These are phyloP conservation scores for Eupithecia vulgata DNA, from an alignment of 2,888 invertebrate genomes.

Conservation along the genomic window DNA sequence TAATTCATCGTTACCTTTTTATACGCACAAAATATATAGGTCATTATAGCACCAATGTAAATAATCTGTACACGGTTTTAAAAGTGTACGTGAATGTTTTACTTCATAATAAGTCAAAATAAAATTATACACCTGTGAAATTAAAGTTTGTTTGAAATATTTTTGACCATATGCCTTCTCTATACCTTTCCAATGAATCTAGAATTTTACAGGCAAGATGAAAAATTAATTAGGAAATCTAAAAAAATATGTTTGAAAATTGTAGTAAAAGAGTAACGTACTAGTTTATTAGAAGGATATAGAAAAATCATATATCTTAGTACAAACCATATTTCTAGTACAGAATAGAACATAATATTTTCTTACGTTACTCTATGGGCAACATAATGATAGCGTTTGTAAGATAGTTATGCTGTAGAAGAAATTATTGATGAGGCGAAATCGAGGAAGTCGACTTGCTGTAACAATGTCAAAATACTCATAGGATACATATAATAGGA, in stretches of 20 bases:
- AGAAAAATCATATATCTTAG: too few relatives aligned
- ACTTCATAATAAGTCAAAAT: not conserved
- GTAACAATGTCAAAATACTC: not conserved
- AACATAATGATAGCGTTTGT: too few relatives aligned
- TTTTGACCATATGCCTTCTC: not conserved
- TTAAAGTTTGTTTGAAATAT: not conserved
- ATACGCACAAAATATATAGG: not conserved
- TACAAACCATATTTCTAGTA: too few relatives aligned
- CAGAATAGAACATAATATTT: too few relatives aligned
- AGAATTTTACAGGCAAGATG: not conserved
- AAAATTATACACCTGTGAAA: slow-evolving; percentile 1
- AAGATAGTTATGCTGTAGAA: too few relatives aligned
- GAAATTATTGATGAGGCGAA: too few relatives aligned
- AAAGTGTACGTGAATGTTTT: not conserved
- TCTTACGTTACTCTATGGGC: too few relatives aligned
- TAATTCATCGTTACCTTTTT: not conserved
- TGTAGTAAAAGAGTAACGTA: too few relatives aligned
- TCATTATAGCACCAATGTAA: not conserved
- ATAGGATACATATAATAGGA: not conserved
- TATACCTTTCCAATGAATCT: not conserved
- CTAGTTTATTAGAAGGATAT: too few relatives aligned
- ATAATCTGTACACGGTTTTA: not conserved
- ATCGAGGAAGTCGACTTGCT: too few relatives aligned
- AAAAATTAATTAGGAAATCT: too few relatives aligned
- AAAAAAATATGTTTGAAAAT: not conserved